These are phyloP conservation scores for Odontomachus brunneus DNA, from an alignment of 1,140 invertebrate genomes.

Conservation along the genomic window DNA sequence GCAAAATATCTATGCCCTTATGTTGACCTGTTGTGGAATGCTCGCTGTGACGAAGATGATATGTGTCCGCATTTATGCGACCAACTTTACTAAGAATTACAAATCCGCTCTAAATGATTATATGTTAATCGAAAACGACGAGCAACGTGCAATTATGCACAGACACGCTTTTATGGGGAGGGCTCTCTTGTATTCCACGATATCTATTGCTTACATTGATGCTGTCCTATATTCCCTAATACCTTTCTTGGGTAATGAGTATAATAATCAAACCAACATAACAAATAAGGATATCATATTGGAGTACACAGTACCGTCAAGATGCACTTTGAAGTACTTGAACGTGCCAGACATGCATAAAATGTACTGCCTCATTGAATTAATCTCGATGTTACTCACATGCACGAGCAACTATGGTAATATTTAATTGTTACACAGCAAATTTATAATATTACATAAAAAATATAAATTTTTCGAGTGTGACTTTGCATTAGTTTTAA, in stretches of 20 bases:
- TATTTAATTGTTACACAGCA: too few relatives aligned
- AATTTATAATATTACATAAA: background rate
- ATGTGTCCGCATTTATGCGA: background rate
- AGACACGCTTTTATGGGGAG: constrained; percentile 13
- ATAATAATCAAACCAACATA: background rate
- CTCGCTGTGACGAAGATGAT: background rate
- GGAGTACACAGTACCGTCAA: constrained; percentile 6
- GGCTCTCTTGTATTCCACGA: background rate
- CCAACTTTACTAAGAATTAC: constrained; percentile 4
- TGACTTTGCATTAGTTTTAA: too few relatives aligned
- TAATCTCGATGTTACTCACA: background rate
- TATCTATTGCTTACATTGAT: background rate
- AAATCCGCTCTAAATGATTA: constrained; percentile 35
- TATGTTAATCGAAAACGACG: background rate
- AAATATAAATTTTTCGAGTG: too few relatives aligned
- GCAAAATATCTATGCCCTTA: constrained; percentile 21
- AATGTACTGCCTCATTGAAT: background rate
- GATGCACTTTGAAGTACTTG: background rate
- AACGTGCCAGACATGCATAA: background rate
- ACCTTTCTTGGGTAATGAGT: background rate
- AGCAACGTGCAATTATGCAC: constrained; percentile 14
- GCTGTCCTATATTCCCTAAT: background rate
- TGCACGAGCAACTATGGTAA: constrained; percentile 41
- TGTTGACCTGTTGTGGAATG: background rate
- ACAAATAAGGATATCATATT: background rate